These are phyloP conservation scores for Rhinoraja longicauda DNA, from an alignment of 2,797 vertebrate species.

Conservation along the genomic window DNA sequence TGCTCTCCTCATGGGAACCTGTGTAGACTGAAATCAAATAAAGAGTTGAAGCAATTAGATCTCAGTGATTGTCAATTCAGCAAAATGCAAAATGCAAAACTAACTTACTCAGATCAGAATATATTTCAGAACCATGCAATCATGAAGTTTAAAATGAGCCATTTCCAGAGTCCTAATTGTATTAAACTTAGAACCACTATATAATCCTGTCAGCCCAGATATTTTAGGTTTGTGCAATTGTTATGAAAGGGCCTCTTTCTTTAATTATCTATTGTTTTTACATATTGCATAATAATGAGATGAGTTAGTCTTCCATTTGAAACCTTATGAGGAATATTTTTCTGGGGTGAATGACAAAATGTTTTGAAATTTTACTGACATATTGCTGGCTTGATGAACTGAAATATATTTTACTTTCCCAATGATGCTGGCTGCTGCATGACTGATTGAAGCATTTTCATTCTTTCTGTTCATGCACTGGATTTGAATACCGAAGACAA, in stretches of 20 bases:
- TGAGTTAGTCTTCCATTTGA: constrained; percentile 22
- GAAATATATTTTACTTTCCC: background rate
- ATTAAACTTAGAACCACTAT: constrained; percentile 15
- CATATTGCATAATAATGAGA: constrained; percentile 28
- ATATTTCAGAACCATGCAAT: background rate
- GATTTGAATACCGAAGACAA: background rate
- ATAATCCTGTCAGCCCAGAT: constrained; percentile 17
- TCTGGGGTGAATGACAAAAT: constrained; percentile 9
- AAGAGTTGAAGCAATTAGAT: background rate
- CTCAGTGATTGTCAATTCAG: background rate
- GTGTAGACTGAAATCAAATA: too few relatives aligned
- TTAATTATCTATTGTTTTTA: constrained; percentile 34
- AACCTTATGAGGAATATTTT: constrained; percentile 31
- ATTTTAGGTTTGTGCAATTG: background rate
- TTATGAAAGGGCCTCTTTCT: constrained; percentile 18
- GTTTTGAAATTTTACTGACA: constrained; percentile 19
- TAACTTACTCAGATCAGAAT: background rate
- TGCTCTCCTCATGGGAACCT: too few relatives aligned
- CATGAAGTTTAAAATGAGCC: background rate
- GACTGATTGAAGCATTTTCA: background rate
- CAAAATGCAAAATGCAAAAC: too few relatives aligned
- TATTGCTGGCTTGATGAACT: constrained; percentile 17
- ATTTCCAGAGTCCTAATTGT: constrained; percentile 15
- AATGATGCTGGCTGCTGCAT: background rate
- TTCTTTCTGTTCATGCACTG: background rate